Conservation (phyloP, 2,888 invertebrate species). For the Hartigia nigra region DNA sequence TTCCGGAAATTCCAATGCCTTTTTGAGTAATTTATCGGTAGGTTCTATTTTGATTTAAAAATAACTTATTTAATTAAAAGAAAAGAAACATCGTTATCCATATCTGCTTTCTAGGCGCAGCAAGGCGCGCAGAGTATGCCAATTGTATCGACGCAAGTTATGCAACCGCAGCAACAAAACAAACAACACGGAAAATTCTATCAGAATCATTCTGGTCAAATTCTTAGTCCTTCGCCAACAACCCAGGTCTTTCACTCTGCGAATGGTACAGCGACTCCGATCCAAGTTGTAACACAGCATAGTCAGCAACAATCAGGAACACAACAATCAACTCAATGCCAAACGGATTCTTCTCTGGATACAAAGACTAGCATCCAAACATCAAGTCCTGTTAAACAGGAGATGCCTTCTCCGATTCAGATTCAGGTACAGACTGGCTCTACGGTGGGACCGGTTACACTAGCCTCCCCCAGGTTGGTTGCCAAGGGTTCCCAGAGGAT, state of each 20-base stretch:
- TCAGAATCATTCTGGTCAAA: conserved; percentile 52
- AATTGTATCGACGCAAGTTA: conserved; percentile 33
- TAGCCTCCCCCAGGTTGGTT: conserved; percentile 48
- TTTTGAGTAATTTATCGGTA: conserved; percentile 49
- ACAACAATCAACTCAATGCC: conserved; percentile 60
- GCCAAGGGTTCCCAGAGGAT: conserved; percentile 42
- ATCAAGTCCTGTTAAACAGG: conserved; percentile 56
- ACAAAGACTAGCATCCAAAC: conserved; percentile 53
- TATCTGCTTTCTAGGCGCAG: conserved; percentile 27
- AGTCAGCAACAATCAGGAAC: conserved; percentile 21
- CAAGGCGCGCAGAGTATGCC: conserved; percentile 59
- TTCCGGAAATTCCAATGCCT: conserved; percentile 39
- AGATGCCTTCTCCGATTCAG: conserved; percentile 54
- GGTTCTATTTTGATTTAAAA: conserved; percentile 36
- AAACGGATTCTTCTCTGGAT: conserved; percentile 57
- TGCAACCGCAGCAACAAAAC: conserved; percentile 6
- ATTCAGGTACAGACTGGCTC: conserved; percentile 50
- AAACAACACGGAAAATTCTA: conserved; percentile 40
- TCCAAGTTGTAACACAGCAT: conserved; percentile 12
- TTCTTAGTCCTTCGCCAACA: conserved; percentile 58
- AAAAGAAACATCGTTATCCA: conserved; percentile 13
- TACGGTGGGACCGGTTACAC: conserved; percentile 49
- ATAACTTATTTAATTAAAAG: not conserved
- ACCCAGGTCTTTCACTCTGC: conserved; percentile 49
- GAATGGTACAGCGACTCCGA: conserved; percentile 29